Base-by-base conservation (phyloP, 2,797 vertebrate species). In the Geranospiza caerulescens region DNA sequence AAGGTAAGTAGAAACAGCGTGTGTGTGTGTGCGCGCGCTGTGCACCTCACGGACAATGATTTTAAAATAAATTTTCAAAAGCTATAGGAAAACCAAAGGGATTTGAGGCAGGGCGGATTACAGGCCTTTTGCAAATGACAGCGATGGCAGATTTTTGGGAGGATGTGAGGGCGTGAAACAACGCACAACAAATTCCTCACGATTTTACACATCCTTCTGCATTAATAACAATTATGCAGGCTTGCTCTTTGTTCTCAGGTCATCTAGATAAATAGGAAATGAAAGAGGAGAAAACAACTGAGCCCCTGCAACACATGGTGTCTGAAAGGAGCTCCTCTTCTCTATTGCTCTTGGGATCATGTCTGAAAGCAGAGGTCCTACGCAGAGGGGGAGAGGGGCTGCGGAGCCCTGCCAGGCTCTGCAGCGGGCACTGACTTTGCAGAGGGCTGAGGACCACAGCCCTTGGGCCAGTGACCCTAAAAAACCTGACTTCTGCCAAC, bases 131-230 rank as follows among this genome's bases (percentile, higher is more conserved):
- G 79, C 56, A 89, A 81, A 45, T 42, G 60, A 59, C 68, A 47
- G 29, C 2, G 50, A 38, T 76, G 79, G 82, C 89, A 94, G 90
- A 71, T 83, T 88, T 89, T 63, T 45, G 85, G 88, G 82, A 92
- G 92, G 78, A 74, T 82, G 21, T 1, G 14, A 27, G 38, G 76
- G 64, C 2, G 9, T 55, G 62, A 94, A 83, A 68, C 82, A 90
- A 8, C 42, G 36, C 47, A 33, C 38, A 62, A 79, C 68, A 53
- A 84, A 91, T 87, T 50, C 64, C 68, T 94, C 66, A 31, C 1
- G 13, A 40, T 67, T 91, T 64, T 53, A 78, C 42, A 56, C 72
- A 64, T 75, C 87, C 70, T 88, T 36, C 80, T 88, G 64, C 66
- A 72, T 90, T 83, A 90, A 53, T 29, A 59, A 55, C 38, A 50